Percentiles rank a stretch among this genome's conserved stretches.
Evolutionary conservation across 2,113 vertebrate species (phyloP).

Genomic region (Candoia aspera): DNA sequence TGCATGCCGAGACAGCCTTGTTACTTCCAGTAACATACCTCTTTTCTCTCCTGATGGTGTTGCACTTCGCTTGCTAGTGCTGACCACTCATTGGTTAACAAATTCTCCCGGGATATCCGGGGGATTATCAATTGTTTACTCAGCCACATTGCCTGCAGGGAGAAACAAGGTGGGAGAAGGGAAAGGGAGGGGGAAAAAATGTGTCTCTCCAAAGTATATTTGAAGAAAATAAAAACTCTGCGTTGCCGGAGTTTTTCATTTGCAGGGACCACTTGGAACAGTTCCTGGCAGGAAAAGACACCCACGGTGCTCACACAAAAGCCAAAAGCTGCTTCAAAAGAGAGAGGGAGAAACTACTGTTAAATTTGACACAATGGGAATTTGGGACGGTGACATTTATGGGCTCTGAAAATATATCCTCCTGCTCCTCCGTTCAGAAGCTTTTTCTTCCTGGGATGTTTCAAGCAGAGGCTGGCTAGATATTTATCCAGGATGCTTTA

Average conservation of each 20-base stretch:
- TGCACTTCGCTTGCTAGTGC: constrained; percentile 25
- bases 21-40: constrained; percentile 66
- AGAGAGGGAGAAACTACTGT: not conserved
- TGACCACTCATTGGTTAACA: constrained; percentile 61
- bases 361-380: not conserved
- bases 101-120: constrained; percentile 65
- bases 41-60: constrained; percentile 39
- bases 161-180: not conserved
- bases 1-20: not conserved
- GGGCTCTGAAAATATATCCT: not conserved
- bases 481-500: not conserved
- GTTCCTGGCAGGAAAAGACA: constrained; percentile 29
- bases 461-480: not conserved
- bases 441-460: not conserved
- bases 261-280: not conserved
- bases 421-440: not conserved
- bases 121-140: constrained; percentile 72
- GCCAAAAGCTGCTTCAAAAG: not conserved
- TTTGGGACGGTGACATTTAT: not conserved
- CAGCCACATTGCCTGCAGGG: constrained; percentile 78
- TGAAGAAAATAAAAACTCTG: constrained; percentile 47
- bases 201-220: constrained; percentile 40
- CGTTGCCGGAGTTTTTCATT: constrained; percentile 27
- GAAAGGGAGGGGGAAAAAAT: not conserved
- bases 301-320: not conserved